Conservation (phyloP, 2,888 invertebrate genomes). For the Synanthedon andrenaeformis region DNA sequence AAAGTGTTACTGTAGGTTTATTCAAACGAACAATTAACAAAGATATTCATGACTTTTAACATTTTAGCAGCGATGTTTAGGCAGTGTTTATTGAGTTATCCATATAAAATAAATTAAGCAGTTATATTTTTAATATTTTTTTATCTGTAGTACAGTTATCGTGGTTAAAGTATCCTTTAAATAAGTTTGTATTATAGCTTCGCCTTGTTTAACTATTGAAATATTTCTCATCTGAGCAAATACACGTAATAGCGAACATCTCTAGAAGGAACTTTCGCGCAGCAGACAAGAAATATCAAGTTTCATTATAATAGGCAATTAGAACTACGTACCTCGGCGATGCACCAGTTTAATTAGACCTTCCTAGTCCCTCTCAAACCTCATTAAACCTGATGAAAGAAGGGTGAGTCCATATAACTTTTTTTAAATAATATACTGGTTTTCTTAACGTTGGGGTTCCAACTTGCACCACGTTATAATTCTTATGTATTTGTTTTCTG, state of each 20-base stretch:
- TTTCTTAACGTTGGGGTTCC: constrained; percentile 31
- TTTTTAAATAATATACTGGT: background rate
- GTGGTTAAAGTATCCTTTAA: too few species aligned
- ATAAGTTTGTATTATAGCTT: too few species aligned
- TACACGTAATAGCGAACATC: background rate
- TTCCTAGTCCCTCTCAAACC: constrained; percentile 7
- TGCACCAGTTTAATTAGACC: constrained; percentile 18
- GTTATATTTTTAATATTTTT: too few species aligned
- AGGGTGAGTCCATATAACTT: background rate
- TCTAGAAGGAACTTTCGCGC: background rate
- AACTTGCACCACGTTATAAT: constrained; percentile 17
- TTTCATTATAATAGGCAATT: constrained; percentile 68
- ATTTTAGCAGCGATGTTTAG: too few species aligned
- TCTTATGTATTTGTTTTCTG: constrained; percentile 59
- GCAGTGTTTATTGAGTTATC: too few species aligned
- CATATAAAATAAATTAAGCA: too few species aligned
- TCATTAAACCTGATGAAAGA: background rate
- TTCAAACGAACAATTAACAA: too few species aligned
- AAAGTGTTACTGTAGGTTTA: too few species aligned
- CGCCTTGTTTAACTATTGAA: too few species aligned
- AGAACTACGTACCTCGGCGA: constrained; percentile 45
- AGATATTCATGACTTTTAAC: too few species aligned
- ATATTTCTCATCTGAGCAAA: too few species aligned
- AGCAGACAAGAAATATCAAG: constrained; percentile 40
- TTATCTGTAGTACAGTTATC: too few species aligned